A percentile compares a stretch with the other conserved stretches of the same genome.
These are phyloP conservation scores for Diachasma alloeum DNA, from an alignment of 1,140 invertebrate genomes.

Conservation along the genomic window DNA sequence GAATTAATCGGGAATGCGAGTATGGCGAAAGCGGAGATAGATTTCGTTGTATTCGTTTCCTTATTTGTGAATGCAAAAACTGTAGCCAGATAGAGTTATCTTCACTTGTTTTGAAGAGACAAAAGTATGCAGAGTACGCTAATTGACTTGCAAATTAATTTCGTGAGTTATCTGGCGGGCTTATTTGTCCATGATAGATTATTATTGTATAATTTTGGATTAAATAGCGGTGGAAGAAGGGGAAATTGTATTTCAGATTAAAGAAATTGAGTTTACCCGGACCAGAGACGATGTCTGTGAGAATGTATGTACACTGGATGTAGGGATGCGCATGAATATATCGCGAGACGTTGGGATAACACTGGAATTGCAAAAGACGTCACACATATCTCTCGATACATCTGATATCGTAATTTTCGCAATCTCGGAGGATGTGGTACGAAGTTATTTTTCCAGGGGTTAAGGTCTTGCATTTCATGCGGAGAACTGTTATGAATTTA, in stretches of 20 bases:
- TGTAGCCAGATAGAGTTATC: neutral
- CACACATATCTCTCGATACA: neutral
- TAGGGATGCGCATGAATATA: neutral
- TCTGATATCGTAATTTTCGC: neutral
- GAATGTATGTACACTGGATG: neutral
- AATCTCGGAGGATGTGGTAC: neutral
- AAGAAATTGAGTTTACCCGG: neutral
- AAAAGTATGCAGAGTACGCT: neutral
- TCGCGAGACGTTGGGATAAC: too few species aligned
- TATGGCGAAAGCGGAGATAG: neutral
- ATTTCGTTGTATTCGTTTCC: neutral
- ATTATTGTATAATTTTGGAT: neutral
- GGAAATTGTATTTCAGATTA: neutral
- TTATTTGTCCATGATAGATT: neutral
- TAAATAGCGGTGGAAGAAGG: neutral
- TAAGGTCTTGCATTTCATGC: neutral
- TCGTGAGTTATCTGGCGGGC: neutral
- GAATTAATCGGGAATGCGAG: neutral
- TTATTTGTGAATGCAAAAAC: neutral
- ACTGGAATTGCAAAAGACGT: too few species aligned
- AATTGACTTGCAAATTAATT: constrained; percentile 8
- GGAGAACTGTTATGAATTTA: neutral
- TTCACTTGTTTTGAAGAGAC: neutral
- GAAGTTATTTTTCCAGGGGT: neutral
- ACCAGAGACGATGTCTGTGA: neutral